These are phyloP conservation scores for Syngnathus rostellatus DNA, from an alignment of 2,797 vertebrate species.

Conservation along the genomic window DNA sequence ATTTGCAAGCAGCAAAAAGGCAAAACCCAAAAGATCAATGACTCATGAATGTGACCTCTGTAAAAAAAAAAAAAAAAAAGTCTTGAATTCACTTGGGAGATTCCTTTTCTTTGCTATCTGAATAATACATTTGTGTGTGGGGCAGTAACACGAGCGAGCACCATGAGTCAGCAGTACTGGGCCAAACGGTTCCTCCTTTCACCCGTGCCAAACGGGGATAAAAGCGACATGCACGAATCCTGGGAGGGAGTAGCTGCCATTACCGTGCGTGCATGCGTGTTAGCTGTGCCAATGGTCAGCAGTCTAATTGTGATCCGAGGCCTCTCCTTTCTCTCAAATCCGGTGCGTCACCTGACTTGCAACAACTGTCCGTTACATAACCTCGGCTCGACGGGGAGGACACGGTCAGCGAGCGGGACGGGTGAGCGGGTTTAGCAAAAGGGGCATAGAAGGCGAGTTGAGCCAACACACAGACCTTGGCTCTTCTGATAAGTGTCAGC, in stretches of 20 bases:
- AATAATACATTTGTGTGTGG: background rate
- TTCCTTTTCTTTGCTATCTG: background rate
- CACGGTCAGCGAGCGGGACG: conserved; percentile 3
- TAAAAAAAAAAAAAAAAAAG: background rate
- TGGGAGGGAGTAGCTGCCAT: conserved; percentile 27
- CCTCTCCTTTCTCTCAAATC: conserved; percentile 17
- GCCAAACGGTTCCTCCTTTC: conserved; percentile 19
- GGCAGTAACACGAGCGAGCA: background rate
- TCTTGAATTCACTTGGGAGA: background rate
- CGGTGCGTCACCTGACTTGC: conserved; percentile 26
- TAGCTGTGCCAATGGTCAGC: conserved; percentile 43
- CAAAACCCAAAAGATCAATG: background rate
- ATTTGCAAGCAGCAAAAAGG: background rate
- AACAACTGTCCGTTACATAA: conserved; percentile 36
- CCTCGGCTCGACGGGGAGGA: conserved; percentile 24
- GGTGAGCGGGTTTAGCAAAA: conserved; percentile 4
- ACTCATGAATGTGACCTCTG: background rate
- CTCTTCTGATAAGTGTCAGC: conserved; percentile 18
- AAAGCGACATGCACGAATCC: conserved; percentile 27
- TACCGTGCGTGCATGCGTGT: conserved; percentile 7
- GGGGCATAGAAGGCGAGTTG: background rate
- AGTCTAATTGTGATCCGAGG: conserved; percentile 39
- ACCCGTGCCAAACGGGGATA: conserved; percentile 27
- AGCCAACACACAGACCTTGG: conserved; percentile 9
- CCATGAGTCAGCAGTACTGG: conserved; percentile 31